Base-by-base conservation (phyloP, 2,113 vertebrate genomes). In the Sceloporus undulatus region DNA sequence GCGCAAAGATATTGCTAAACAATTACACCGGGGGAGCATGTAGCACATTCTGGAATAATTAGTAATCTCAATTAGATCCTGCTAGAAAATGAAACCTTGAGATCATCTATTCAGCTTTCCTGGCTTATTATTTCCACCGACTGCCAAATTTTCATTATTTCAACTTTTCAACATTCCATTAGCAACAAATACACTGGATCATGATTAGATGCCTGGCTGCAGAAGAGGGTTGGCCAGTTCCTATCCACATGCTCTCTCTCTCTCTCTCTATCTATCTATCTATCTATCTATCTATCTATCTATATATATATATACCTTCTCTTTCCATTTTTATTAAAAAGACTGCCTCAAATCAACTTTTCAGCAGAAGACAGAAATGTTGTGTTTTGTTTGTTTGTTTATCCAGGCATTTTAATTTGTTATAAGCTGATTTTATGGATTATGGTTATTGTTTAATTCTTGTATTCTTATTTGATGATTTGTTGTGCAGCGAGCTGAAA, bases 41-140 rank as follows among this genome's bases (percentile, higher is more conserved):
- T 14, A 54, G 92, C 90, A 94, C 95, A 93, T 95, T 92, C 90
- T 89, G 42, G 95, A 96, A 96, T 97, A 97, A 97, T 95, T 95
- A 97, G 94, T 91, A 94, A 90, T 96, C 95, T 94, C 95, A 94
- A 91, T 91, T 90, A 86, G 96, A 95, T 94, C 93, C 95, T 94
- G 94, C 93, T 94, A 91, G 89, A 93, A 92, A 96, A 96, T 94
- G 91, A 96, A 96, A 95, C 89, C 92, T 6, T 40, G 91, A 74
- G 91, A 90, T 25, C 89, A 94, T 93, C 95, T 95, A 95, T 96
- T 96, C 96, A 96, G 91, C 91, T 92, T 94, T 82, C 62, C 89
- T 96, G 95, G 68, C 27, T 29, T 29, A 71, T 29, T 71, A 71
- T 71, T 71, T 71, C 68, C 68, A n/a, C 25, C 25, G 25, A 9